Base-by-base conservation (phyloP, 2,888 invertebrate genomes). In the Odontocolon sp. region DNA sequence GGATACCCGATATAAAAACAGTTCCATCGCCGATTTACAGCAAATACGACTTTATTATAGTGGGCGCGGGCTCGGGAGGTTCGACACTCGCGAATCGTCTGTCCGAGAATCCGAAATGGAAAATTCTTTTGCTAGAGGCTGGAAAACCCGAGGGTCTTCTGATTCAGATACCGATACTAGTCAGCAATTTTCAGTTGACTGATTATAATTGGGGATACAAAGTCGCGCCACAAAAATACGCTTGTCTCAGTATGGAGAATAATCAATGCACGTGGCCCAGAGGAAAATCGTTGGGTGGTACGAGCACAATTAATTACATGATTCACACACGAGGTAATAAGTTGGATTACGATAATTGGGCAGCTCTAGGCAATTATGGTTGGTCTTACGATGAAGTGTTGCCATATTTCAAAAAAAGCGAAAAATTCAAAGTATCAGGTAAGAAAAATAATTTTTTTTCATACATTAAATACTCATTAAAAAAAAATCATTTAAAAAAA, bases 261-360 rank as follows among this genome's bases (percentile, higher is more conserved):
- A 92, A 93, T 80, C 94, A 94, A 76, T 96, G 96, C 87, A 94
- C 95, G 82, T 96, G 94, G 94, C 96, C 96, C 0, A 91, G 95
- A 76, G 90, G 90, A 8, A 89, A 87, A 80, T 81, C 82, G 0
- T 79, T 90, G 3, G 90, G 90, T 1, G 90, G 90, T 0, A 87
- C 87, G 0, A 88, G 89, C 28, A 84, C 84, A 0, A 77, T 90
- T 4, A 89, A 90, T 77, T 88, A 88, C 67, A 89, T 90, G 90
- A 87, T 89, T 69, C 88, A 89, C 77, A 86, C 87, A 0, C 82
- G 90, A 18, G 83, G 83, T 1, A 80, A 80, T 50, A 81, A 79
- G 75, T 68, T 80, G 50, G 82, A 83, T 63, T 83, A 80, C 42
- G 83, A 83, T 36, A 67, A 67, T 3, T 83, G 83, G 83, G 77